These are phyloP conservation scores for Chaetops frenatus DNA, from an alignment of 2,113 vertebrate species.

Conservation along the genomic window DNA sequence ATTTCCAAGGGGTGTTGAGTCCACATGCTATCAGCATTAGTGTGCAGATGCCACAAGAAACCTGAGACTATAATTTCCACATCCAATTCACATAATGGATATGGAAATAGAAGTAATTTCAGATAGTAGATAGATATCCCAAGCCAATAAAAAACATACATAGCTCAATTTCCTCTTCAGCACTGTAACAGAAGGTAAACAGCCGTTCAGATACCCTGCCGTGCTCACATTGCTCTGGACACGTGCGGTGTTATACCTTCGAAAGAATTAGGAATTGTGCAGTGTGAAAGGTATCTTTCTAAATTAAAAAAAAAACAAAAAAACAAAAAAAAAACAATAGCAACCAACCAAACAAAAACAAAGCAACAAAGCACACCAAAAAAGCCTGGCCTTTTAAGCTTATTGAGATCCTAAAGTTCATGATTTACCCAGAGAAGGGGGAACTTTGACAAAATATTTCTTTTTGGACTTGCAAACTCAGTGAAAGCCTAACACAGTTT, in stretches of 20 bases:
- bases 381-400: not conserved
- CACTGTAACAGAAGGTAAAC: conserved; percentile 31
- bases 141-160: conserved; percentile 49
- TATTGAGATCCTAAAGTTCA: not conserved
- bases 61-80: conserved; percentile 39
- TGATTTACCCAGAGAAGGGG: rapidly evolving
- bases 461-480: not conserved
- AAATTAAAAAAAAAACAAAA: not conserved
- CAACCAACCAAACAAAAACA: no score
- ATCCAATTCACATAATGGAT: conserved; percentile 43
- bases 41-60: conserved; percentile 36
- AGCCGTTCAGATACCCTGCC: not conserved
- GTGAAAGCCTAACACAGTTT: not conserved
- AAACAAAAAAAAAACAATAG: not conserved
- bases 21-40: not conserved
- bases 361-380: not conserved
- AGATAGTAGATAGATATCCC: conserved; percentile 36
- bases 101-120: conserved; percentile 55
- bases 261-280: not conserved
- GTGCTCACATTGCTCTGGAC: not conserved
- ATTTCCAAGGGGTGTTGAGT: conserved; percentile 38
- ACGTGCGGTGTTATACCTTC: not conserved
- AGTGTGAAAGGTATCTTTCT: not conserved
- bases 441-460: not conserved
- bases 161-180: conserved; percentile 39